Conservation (phyloP, 2,888 invertebrate genomes). For the Drosophila paramelanica region DNA sequence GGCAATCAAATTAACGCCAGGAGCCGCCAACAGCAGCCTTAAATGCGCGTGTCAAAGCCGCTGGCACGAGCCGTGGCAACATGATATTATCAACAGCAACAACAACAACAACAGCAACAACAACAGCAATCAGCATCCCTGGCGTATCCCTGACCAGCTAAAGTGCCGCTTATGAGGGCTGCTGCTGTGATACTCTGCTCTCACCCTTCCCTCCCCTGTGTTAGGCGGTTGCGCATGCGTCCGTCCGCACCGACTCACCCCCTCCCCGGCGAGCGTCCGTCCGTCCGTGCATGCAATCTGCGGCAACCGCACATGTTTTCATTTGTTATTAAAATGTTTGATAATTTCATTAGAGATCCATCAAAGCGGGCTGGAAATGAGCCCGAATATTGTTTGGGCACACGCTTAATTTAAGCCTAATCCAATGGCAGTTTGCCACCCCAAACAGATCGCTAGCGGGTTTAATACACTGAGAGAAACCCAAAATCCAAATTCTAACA, state of each 20-base stretch:
- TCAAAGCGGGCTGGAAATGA: conserved; percentile 28
- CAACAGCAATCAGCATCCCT: conserved; percentile 22
- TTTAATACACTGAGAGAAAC: not conserved
- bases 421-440: conserved; percentile 51
- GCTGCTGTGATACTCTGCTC: conserved; percentile 1
- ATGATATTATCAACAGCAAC: conserved; percentile 53
- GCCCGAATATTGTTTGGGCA: conserved; percentile 50
- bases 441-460: not conserved
- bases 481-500: too few relatives aligned
- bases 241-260: too few relatives aligned
- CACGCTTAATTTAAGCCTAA: conserved; percentile 84
- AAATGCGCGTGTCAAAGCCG: conserved; percentile 68
- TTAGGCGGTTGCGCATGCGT: conserved; percentile 16
- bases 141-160: too few relatives aligned
- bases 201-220: conserved; percentile 21
- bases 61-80: conserved; percentile 63
- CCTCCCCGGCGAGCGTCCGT: not conserved
- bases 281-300: conserved; percentile 65
- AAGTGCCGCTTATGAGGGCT: conserved; percentile 35
- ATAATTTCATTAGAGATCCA: conserved; percentile 81
- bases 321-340: conserved; percentile 84
- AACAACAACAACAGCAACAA: conserved; percentile 16
- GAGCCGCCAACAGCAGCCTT: not conserved
- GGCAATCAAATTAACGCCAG: conserved; percentile 42
- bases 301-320: conserved; percentile 83